These are phyloP conservation scores for Zygothrica quintamaculata DNA, from an alignment of 2,888 invertebrate genomes.

Conservation along the genomic window DNA sequence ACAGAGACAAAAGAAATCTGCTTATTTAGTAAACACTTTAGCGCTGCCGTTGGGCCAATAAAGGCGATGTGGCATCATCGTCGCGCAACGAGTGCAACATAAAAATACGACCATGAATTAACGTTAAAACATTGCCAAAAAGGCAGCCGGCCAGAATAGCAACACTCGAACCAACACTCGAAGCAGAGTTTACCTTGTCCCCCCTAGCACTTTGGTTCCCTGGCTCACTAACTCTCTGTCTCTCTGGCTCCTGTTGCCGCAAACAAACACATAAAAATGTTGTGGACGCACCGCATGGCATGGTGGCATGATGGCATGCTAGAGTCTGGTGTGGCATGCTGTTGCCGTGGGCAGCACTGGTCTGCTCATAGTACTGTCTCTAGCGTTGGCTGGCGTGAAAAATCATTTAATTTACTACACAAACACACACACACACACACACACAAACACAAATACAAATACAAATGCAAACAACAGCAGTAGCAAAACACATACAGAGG, in stretches of 20 bases:
- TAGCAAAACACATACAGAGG: neutral
- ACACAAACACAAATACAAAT: no score
- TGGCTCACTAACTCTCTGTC: no score
- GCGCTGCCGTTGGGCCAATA: conserved; percentile 58
- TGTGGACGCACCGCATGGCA: conserved; percentile 62
- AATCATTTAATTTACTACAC: conserved; percentile 79
- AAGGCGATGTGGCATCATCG: conserved; percentile 56
- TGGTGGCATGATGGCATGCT: conserved; percentile 19
- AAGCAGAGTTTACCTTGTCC: no score
- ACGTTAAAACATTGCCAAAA: conserved; percentile 80
- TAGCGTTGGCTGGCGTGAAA: conserved; percentile 67
- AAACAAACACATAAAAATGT: conserved; percentile 78
- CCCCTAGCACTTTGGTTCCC: neutral
- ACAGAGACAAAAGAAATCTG: conserved; percentile 60
- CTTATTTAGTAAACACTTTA: conserved; percentile 78
- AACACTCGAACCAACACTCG: conserved; percentile 1
- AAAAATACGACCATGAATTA: conserved; percentile 82
- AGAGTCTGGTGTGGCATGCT: conserved; percentile 16
- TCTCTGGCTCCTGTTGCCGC: conserved; percentile 48
- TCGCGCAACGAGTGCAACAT: conserved; percentile 72
- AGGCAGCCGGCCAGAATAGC: conserved; percentile 35
- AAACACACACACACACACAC: no score
- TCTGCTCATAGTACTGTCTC: conserved; percentile 9
- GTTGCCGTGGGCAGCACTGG: conserved; percentile 10
- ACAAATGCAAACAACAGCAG: conserved; percentile 25